Evolutionary conservation across 2,888 invertebrate species (phyloP), one percentile per base, ranked within the genome.

Genomic region (Cheilosia grossa): DNA sequence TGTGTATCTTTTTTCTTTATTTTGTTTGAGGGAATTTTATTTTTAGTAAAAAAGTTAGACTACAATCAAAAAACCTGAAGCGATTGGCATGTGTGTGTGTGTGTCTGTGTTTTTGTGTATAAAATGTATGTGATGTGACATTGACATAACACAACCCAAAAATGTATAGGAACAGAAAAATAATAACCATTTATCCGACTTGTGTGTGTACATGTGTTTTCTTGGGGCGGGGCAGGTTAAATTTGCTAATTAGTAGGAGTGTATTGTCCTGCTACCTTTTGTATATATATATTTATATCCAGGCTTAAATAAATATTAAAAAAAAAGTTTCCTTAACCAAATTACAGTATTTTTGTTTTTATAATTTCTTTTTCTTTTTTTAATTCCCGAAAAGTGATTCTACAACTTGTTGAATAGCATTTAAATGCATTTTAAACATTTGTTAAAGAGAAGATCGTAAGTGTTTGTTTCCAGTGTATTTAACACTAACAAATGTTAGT

Each of bases 251-350:
- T 85, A 85, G 81, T 85, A 85, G 69, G 54, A 63, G 75, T 85
- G 85, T 85, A 58, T 81, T 85, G 85, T 85, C 85, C 85, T 81
- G 85, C 75, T 85, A 85, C 85, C 85, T 85, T 85, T 77, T 85
- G 85, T 85, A 74, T 82, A 79, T 58, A 73, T 77, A 79, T 77
- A 72, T 72, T 70, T 75, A 77, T 77, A 40, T 85, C 47, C 81
- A 81, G 85, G 75, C 85, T 85, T 85, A 58, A 51, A 85, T 75
- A 85, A 66, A 75, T 70, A 83, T 53, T 63, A 37, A 66, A 63
- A 63, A 56, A 64, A 73, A 58, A 33, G 13, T 51, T 51, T 78
- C 85, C 85, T 85, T 81, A 81, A 85, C 85, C 85, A 85, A 81
- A 47, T 73, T 59, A 81, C 85, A 85, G 61, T 72, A 44, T 59